A percentile compares a stretch with the other conserved stretches of the same genome.
Evolutionary conservation across 2,113 vertebrate genomes (phyloP).

Genomic region (Pheucticus melanocephalus): DNA sequence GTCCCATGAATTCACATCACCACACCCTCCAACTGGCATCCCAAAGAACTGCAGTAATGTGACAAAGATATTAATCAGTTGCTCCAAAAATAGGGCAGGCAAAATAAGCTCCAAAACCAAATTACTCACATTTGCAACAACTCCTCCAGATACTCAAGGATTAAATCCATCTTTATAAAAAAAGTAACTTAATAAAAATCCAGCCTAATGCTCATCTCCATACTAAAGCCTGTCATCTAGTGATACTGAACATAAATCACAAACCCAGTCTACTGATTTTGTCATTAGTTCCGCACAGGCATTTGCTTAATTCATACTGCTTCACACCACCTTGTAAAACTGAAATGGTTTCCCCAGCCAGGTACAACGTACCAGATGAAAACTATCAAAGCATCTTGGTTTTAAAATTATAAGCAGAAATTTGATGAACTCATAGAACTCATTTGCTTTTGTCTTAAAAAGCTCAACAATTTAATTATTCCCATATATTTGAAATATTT

Average conservation of each 20-base stretch:
- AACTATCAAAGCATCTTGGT: not conserved
- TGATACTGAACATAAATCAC: not conserved
- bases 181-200: not conserved
- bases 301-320: not conserved
- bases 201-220: not conserved
- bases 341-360: not conserved
- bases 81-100: not conserved
- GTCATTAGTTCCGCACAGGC: not conserved
- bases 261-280: not conserved
- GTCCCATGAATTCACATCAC: not conserved
- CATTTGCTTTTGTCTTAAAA: not conserved
- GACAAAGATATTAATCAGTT: not conserved
- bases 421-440: not conserved
- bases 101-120: not conserved
- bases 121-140: not conserved
- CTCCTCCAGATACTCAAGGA: not conserved
- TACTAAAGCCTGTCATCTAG: not conserved
- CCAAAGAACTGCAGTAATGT: not conserved
- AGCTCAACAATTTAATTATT: not conserved
- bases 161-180: not conserved
- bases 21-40: not conserved
- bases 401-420: not conserved
- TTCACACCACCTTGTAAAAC: not conserved
- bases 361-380: not conserved
- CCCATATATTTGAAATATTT: not conserved